Base-by-base conservation (phyloP, 2,888 invertebrate species). In the Tigriopus californicus region DNA sequence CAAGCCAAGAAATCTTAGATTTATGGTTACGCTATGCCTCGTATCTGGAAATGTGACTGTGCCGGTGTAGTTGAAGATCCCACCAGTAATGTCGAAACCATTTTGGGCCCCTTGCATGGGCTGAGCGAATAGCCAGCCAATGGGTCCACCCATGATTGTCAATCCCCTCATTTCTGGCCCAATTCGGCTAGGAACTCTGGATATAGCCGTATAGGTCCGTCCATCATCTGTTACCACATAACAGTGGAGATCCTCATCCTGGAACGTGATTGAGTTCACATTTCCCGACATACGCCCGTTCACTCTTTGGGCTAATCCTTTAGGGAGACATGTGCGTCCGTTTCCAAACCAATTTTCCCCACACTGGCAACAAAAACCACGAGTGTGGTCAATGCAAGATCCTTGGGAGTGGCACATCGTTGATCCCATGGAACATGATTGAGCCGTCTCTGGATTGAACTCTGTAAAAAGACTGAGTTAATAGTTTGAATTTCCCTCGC, bases 71-170 rank as follows among this genome's bases (percentile, higher is more conserved):
- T 91, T 89, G 68, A 95, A 84, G 18, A 80, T 71, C 1, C 92
- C 90, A 49, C 97, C 88, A 22, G 89, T 88, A 22, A 84, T 71
- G 70, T 87, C 83, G 69, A 91, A 97, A 61, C 97, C 97, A 71
- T 97, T 98, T 60, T 77, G 76, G 1, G 84, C 83, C 10, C 76
- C 73, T 47, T 80, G 79, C 25, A 80, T 72, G n/a, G 68, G 66
- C 67, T 82, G 82, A 6, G 95, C 92, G 69, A 97, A 97, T 1
- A 97, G 73, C 88, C 94, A 97, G 10, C 90, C 92, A 60, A 95
- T 81, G 1, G 86, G 77, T 20, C 82, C 82, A 0, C 89, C 89
- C 25, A 97, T 73, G 4, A 86, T 79, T 66, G 83, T 80, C 1
- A 92, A 75, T n/a, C 87, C 76, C 70, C 90, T 86, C 65, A 92